phyloP scores from a whole-genome alignment of 1,140 invertebrate species.

The Augochlora pura region DNA sequence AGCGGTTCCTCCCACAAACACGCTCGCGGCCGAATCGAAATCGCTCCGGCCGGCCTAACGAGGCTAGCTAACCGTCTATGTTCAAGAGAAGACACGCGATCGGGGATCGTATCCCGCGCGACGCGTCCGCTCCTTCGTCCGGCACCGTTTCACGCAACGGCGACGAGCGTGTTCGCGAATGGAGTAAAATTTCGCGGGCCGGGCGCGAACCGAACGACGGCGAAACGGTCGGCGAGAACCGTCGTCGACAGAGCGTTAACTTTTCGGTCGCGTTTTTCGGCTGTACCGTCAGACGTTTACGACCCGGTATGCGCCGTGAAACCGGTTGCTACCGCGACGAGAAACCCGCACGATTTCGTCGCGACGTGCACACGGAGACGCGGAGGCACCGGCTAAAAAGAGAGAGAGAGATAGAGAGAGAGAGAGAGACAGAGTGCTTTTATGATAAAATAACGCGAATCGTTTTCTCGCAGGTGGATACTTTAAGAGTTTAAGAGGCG shows the following conservation, averaged over 20 bases:
- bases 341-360: conserved; percentile 36
- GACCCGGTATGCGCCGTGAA: conserved; percentile 14
- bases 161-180: conserved; percentile 9
- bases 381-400: too few species aligned
- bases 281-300: conserved; percentile 39
- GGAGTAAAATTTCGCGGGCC: conserved; percentile 10
- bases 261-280: conserved; percentile 18
- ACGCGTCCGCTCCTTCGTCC: too few species aligned
- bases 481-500: conserved; percentile 8
- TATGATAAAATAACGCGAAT: conserved; percentile 54
- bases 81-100: not conserved
- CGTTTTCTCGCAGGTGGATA: conserved; percentile 33
- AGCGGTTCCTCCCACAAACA: not conserved
- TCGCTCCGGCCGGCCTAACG: not conserved
- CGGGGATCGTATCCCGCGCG: too few species aligned
- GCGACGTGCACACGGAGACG: not conserved
- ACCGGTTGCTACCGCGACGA: conserved; percentile 57
- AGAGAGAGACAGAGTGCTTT: conserved; percentile 5
- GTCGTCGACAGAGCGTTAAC: conserved; percentile 32
- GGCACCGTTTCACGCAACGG: conserved; percentile 15
- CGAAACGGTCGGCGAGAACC: conserved; percentile 22
- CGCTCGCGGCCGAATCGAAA: not conserved
- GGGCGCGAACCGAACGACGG: not conserved
- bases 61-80: not conserved
- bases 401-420: too few species aligned